A percentile compares a stretch with the other conserved stretches of the same genome.
Evolutionary conservation across 2,113 vertebrate species (phyloP).

Genomic region (Python bivittatus): DNA sequence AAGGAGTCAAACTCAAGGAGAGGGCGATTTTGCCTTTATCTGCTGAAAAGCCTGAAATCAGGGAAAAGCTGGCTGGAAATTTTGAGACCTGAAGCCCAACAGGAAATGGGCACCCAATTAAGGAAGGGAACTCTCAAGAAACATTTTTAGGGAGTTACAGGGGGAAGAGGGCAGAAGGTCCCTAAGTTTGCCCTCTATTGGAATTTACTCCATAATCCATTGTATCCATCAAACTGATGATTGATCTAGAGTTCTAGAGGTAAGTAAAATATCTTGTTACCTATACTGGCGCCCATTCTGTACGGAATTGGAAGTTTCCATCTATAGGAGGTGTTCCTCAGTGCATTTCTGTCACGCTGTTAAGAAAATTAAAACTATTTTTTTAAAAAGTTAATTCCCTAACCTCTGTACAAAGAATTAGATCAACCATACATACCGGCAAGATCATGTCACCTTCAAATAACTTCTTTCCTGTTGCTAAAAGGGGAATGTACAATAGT

Average conservation of each 20-base stretch:
- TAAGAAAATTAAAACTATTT: constrained; percentile 23
- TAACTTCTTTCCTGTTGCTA: constrained; percentile 73
- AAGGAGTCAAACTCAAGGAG: neutral
- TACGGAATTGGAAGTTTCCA: constrained; percentile 83
- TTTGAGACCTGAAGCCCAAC: neutral
- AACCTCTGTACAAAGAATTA: neutral
- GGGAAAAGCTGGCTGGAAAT: neutral
- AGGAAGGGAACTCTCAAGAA: neutral
- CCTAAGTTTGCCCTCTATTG: neutral
- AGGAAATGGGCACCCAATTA: neutral
- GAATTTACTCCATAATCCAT: neutral
- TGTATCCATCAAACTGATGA: neutral
- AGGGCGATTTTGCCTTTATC: neutral
- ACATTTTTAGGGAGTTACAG: neutral
- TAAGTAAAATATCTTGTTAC: constrained; percentile 58
- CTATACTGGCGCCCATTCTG: constrained; percentile 78
- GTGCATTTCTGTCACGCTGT: constrained; percentile 73
- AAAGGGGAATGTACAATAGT: constrained; percentile 10
- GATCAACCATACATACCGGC: constrained; percentile 41
- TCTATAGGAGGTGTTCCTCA: constrained; percentile 68
- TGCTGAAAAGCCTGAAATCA: neutral
- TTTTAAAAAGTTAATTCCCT: neutral
- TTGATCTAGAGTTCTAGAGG: neutral
- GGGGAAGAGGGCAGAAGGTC: neutral
- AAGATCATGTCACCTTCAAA: constrained; percentile 79